Conservation (phyloP, 2,888 invertebrate species). For the Anodontia alba region DNA sequence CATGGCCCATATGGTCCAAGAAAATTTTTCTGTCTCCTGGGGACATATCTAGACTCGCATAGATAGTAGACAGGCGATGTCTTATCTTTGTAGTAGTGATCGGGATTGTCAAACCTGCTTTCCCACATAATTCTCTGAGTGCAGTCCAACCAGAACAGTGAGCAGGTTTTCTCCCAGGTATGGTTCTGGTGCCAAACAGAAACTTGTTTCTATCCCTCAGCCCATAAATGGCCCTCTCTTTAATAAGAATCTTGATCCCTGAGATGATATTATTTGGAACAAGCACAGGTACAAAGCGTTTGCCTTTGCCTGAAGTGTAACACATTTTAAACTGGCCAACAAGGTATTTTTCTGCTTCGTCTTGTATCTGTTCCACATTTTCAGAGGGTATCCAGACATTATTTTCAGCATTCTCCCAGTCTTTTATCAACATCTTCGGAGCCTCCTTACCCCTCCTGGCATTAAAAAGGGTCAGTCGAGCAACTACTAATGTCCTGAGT, state of each 20-base stretch:
- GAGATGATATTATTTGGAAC: neutral
- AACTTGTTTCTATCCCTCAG: constrained; percentile 10
- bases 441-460: constrained; percentile 16
- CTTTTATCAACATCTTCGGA: neutral
- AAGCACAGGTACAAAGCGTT: neutral
- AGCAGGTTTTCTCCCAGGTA: neutral
- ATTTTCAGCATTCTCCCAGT: constrained; percentile 17
- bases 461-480: constrained; percentile 19
- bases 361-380: constrained; percentile 1
- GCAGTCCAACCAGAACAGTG: constrained; percentile 26
- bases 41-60: constrained; percentile 23
- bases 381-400: constrained; percentile 12
- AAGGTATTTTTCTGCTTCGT: neutral
- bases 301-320: neutral
- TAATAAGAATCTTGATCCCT: no score
- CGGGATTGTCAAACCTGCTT: neutral
- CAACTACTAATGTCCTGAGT: constrained; percentile 12
- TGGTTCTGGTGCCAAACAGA: constrained; percentile 13
- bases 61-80: constrained; percentile 21
- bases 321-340: neutral
- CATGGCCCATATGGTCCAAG: constrained; percentile 30
- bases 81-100: constrained; percentile 26
- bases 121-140: constrained; percentile 2
- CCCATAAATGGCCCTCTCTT: constrained; percentile 10
- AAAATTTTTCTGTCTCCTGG: constrained; percentile 7